A percentile compares a stretch with the other conserved stretches of the same genome.
These are phyloP conservation scores for Chrysotoxum bicinctum DNA, from an alignment of 2,888 invertebrate genomes.

Conservation along the genomic window DNA sequence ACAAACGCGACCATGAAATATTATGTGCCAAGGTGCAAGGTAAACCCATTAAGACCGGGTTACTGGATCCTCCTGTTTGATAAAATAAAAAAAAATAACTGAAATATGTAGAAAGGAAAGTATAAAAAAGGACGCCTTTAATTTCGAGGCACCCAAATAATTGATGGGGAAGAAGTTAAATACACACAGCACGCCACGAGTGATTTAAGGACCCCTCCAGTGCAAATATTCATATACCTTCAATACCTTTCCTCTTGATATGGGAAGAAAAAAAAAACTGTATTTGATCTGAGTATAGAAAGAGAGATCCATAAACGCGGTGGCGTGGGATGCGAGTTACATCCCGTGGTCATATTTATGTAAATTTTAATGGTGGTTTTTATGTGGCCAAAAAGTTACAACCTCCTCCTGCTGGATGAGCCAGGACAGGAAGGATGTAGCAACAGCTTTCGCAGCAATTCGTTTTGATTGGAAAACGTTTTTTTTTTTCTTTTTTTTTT, in stretches of 20 bases:
- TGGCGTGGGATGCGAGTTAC: background rate
- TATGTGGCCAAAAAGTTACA: slow-evolving; percentile 61
- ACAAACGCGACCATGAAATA: slow-evolving; percentile 66
- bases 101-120: slow-evolving; percentile 10
- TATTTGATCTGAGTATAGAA: slow-evolving; percentile 25
- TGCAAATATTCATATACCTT: slow-evolving; percentile 35
- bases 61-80: slow-evolving; percentile 35
- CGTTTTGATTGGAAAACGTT: slow-evolving; percentile 64
- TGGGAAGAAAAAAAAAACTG: background rate
- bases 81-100: background rate
- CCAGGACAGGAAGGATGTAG: slow-evolving; percentile 30
- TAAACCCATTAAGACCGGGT: slow-evolving; percentile 40
- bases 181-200: slow-evolving; percentile 48
- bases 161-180: slow-evolving; percentile 64
- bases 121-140: slow-evolving; percentile 42
- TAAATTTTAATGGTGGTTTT: slow-evolving; percentile 63
- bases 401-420: slow-evolving; percentile 17
- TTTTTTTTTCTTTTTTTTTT: background rate
- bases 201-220: slow-evolving; percentile 37
- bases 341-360: slow-evolving; percentile 51
- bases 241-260: background rate
- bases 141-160: slow-evolving; percentile 54
- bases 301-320: slow-evolving; percentile 18
- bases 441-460: slow-evolving; percentile 56
- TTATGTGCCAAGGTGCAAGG: slow-evolving; percentile 70